phyloP scores from a whole-genome alignment of 2,113 vertebrate genomes.

The Zosterops borbonicus region DNA sequence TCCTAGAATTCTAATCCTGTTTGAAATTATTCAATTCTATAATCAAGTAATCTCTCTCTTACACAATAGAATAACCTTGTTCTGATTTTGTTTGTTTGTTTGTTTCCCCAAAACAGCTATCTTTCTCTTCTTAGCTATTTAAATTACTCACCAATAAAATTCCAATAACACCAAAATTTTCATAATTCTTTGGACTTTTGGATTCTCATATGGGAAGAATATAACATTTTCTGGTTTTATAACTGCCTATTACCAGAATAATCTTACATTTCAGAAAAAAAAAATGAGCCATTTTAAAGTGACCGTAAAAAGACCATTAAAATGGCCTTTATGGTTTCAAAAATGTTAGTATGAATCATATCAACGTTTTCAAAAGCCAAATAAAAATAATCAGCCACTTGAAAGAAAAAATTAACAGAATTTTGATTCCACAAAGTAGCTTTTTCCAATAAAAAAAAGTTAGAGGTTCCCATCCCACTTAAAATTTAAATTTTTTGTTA shows the following conservation, averaged over 20 bases:
- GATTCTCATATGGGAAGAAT: background rate
- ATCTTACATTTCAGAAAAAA: background rate
- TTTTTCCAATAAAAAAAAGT: background rate
- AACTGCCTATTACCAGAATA: background rate
- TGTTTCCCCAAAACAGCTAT: background rate
- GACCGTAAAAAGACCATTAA: background rate
- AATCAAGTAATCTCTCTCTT: background rate
- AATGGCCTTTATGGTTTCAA: background rate
- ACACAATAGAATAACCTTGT: background rate
- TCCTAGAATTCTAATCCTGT: background rate
- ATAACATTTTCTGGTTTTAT: background rate
- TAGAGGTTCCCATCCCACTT: background rate
- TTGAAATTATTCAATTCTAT: background rate
- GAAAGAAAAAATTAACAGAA: background rate
- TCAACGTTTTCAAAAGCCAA: background rate
- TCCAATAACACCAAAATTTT: background rate
- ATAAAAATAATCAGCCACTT: background rate
- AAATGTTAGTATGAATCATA: background rate
- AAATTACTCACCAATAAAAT: background rate
- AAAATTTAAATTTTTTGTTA: background rate
- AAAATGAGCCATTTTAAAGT: background rate
- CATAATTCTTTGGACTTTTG: background rate
- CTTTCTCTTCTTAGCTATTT: background rate
- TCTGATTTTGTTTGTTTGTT: background rate
- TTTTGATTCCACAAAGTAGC: background rate